Percentiles rank a stretch among this genome's conserved stretches.
Conservation (phyloP, 2,888 invertebrate genomes). For the Thumatha senex region DNA sequence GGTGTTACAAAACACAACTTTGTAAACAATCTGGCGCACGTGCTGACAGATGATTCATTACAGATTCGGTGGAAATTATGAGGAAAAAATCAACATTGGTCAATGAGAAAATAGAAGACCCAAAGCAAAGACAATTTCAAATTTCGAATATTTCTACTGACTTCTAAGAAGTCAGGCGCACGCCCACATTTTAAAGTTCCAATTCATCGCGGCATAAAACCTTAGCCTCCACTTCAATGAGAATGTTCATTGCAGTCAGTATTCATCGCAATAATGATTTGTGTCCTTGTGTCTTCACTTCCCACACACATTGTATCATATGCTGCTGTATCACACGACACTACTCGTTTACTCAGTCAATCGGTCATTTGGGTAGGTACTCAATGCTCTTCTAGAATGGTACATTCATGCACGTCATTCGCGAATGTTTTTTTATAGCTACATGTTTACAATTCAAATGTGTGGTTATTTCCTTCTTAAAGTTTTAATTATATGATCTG, state of each 20-base stretch:
- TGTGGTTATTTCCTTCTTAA: conserved; percentile 3
- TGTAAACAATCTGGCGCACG: conserved; percentile 74
- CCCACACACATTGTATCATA: conserved; percentile 55
- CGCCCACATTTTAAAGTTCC: conserved; percentile 8
- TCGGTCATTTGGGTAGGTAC: conserved; percentile 41
- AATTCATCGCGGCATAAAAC: conserved; percentile 4
- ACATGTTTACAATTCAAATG: not conserved
- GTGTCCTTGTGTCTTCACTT: conserved; percentile 47
- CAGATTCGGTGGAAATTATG: conserved; percentile 49
- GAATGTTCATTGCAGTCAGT: conserved; percentile 10
- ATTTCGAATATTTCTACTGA: conserved; percentile 1
- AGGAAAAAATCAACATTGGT: conserved; percentile 45
- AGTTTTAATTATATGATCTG: conserved; percentile 3
- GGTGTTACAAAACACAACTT: conserved; percentile 65
- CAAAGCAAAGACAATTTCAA: not conserved
- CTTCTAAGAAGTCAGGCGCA: conserved; percentile 17
- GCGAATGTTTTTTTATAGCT: conserved; percentile 7
- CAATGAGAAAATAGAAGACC: conserved; percentile 27
- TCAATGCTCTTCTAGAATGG: conserved; percentile 50
- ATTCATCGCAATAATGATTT: conserved; percentile 48
- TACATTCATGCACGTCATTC: conserved; percentile 12
- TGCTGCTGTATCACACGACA: conserved; percentile 52
- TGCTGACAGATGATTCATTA: conserved; percentile 59
- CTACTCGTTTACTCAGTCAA: conserved; percentile 52
- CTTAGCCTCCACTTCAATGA: conserved; percentile 6